A percentile compares a stretch with the other conserved stretches of the same genome.
phyloP scores from a whole-genome alignment of 2,113 vertebrate genomes.

The Lagenorhynchus albirostris region DNA sequence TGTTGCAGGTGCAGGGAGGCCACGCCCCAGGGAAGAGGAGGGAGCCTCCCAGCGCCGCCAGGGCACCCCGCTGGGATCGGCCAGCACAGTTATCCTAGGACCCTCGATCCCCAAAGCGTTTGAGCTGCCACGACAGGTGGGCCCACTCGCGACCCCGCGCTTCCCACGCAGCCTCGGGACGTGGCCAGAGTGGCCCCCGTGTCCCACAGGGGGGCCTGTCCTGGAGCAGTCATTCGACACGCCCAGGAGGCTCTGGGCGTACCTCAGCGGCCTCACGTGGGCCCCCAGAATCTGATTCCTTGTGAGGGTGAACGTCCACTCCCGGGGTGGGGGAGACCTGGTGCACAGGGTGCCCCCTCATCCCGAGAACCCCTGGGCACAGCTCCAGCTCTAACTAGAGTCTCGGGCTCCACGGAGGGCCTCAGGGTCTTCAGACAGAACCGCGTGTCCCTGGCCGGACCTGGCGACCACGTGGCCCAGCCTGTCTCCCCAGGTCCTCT shows the following conservation, averaged over 20 bases:
- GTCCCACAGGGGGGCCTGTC: background rate
- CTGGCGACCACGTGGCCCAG: background rate
- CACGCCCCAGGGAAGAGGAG: background rate
- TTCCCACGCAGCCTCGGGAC: background rate
- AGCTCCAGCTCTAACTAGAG: background rate
- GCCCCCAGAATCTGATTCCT: background rate
- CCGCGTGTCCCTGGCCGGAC: background rate
- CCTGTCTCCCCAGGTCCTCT: background rate
- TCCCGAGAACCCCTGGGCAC: background rate
- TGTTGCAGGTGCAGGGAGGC: background rate
- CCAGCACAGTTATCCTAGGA: background rate
- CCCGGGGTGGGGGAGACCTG: background rate
- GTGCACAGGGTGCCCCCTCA: too few species aligned
- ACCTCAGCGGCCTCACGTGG: accelerated
- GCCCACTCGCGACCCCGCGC: background rate
- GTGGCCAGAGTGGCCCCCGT: background rate
- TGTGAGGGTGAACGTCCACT: accelerated
- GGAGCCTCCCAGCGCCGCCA: background rate
- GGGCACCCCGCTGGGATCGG: background rate
- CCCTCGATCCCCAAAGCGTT: slow-evolving; percentile 7
- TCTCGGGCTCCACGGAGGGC: background rate
- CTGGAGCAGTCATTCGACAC: accelerated
- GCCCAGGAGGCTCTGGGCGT: background rate
- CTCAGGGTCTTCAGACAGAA: background rate
- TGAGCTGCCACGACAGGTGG: slow-evolving; percentile 30